Evolutionary conservation across 1,140 invertebrate genomes (phyloP), one percentile per base, ranked within the genome.

Genomic region (Drosophila seguyi): DNA sequence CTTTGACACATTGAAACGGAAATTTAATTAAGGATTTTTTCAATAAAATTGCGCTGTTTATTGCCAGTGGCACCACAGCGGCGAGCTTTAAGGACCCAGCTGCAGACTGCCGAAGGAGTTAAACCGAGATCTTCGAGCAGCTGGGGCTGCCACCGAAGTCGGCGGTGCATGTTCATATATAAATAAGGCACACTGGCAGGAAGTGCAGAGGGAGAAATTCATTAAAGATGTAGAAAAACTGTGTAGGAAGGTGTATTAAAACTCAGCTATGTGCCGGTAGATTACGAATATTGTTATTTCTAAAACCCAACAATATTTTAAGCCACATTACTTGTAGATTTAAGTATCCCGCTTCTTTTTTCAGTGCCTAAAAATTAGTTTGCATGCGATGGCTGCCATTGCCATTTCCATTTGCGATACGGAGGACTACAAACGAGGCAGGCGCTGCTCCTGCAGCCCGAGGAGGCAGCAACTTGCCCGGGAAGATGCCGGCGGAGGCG

Each of bases 1-100:
- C 85, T 85, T 90, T 90, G 85, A 90, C 85, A 90, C 85, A 90
- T 90, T 69, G 85, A 85, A 90, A 85, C 85, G 85, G 85, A 90
- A 90, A 90, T 90, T 90, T 90, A 90, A 90, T 90, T 85, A 90
- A 81, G 71, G 66, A 81, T 88, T 87, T 83, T 79, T 87, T 76
- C 83, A 87, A 87, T 87, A 88, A 87, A 87, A 88, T 76, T 73
- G 62, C 50, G 31, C 62, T 50, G 41, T 82, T 86, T 79, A 87
- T 76, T 50, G 59, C 47, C 59, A 11, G 47, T 41, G 52, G 55
- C n/a, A 8, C 50, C n/a, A n/a, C n/a, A 22, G 31, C 53, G 36
- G 48, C 18, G 42, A 68, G 41, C 72, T 85, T 86, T 69, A 83
- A 83, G 57, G 59, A 60, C 45, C 67, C 75, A 69, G 74, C 81